phyloP scores from a whole-genome alignment of 2,888 invertebrate genomes.

The Caenorhabditis imperialis region DNA sequence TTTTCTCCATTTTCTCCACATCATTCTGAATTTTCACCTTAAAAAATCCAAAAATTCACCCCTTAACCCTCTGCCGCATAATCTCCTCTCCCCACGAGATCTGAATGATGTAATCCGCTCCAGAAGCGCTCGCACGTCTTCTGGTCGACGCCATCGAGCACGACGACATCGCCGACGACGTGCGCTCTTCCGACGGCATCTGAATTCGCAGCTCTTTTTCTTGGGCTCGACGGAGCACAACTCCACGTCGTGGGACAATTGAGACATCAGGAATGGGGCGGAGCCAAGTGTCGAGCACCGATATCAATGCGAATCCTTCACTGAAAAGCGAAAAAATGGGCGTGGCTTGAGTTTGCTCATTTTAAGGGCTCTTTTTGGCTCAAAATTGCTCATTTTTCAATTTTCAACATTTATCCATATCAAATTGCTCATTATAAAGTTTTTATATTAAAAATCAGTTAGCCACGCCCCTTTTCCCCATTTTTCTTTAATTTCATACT shows the following conservation, averaged over 20 bases:
- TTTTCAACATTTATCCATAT: no score
- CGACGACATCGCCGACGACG: constrained; percentile 33
- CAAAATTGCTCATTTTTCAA: no score
- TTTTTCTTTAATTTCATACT: no score
- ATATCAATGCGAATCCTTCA: constrained; percentile 20
- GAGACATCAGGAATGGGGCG: constrained; percentile 7
- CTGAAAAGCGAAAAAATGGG: no score
- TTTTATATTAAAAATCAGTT: no score
- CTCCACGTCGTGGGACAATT: constrained; percentile 5
- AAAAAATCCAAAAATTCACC: constrained; percentile 12
- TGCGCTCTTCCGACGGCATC: constrained; percentile 7
- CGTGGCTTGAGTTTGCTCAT: no score
- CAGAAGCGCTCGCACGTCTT: constrained; percentile 4
- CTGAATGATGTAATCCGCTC: constrained; percentile 18
- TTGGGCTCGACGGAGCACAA: constrained; percentile 1
- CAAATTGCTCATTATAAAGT: no score
- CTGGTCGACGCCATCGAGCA: constrained; percentile 1
- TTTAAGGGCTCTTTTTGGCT: no score
- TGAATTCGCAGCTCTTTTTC: constrained; percentile 22
- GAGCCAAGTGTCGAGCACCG: constrained; percentile 11
- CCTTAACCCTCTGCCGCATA: constrained; percentile 23
- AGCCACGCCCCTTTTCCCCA: no score
- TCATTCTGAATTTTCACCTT: no score
- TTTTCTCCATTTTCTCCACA: no score
- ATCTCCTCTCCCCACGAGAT: constrained; percentile 37